Evolutionary conservation across 2,797 vertebrate species (phyloP).

Genomic region (Tolypeutes matacus): DNA sequence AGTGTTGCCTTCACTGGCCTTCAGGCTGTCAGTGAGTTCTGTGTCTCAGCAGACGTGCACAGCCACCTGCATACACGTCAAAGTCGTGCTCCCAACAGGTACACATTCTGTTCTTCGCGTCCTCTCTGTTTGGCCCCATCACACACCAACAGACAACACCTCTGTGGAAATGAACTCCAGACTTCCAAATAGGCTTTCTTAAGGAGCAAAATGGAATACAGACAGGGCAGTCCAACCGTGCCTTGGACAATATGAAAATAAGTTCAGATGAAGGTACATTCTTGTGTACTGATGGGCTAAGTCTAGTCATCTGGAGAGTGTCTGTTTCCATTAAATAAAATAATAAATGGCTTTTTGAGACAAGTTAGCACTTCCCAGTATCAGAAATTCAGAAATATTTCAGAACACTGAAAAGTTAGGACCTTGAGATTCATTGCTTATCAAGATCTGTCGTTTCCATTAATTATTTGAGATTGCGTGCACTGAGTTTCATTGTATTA

Average conservation of each 20-base stretch:
- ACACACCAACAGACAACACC: not conserved
- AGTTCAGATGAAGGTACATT: not conserved
- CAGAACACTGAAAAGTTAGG: not conserved
- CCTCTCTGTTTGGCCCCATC: not conserved
- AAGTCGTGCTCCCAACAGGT: accelerated
- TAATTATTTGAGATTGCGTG: too few relatives aligned
- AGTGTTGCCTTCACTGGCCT: too few relatives aligned
- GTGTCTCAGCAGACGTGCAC: too few relatives aligned
- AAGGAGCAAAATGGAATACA: not conserved
- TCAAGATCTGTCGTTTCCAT: not conserved
- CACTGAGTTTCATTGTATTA: not conserved
- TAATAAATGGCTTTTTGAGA: not conserved
- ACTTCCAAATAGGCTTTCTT: not conserved
- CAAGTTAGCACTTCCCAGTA: not conserved
- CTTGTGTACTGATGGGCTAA: not conserved
- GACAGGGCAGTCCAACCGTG: accelerated
- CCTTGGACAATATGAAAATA: not conserved
- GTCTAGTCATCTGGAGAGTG: not conserved
- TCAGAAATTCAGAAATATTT: too few relatives aligned
- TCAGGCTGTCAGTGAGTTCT: too few relatives aligned
- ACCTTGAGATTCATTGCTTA: not conserved
- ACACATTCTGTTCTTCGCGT: too few relatives aligned
- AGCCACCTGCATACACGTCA: too few relatives aligned
- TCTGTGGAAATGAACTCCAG: not conserved
- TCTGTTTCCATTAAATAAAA: not conserved